phyloP scores from a whole-genome alignment of 2,113 vertebrate species.

The Microcebus murinus region DNA sequence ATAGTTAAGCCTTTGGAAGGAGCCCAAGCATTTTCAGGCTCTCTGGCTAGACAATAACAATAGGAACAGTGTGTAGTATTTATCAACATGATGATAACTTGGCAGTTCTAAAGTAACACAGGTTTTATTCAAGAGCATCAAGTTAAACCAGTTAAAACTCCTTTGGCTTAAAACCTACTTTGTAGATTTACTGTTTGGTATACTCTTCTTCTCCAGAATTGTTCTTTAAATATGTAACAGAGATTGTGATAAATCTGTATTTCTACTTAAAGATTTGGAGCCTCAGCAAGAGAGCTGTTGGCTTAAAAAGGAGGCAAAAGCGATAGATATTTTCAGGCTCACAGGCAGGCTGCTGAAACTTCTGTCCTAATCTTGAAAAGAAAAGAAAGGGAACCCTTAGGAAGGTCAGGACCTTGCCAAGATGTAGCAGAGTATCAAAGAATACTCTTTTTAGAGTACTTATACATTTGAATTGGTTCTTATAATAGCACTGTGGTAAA shows the following conservation, averaged over 20 bases:
- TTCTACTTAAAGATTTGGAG: background rate
- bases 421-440: slow-evolving; percentile 16
- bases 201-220: slow-evolving; percentile 12
- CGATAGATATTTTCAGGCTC: background rate
- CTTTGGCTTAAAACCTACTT: slow-evolving; percentile 46
- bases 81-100: background rate
- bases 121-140: slow-evolving; percentile 46
- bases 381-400: background rate
- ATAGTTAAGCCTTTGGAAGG: slow-evolving; percentile 27
- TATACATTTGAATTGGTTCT: slow-evolving; percentile 45
- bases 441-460: slow-evolving; percentile 56
- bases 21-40: slow-evolving; percentile 16
- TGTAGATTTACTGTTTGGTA: background rate
- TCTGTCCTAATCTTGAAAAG: background rate
- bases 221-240: background rate
- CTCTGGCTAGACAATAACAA: background rate
- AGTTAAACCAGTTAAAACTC: slow-evolving; percentile 42
- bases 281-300: background rate
- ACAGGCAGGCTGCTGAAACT: background rate
- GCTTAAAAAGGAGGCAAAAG: slow-evolving; percentile 4
- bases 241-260: background rate
- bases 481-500: slow-evolving; percentile 46
- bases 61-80: background rate
- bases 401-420: slow-evolving; percentile 18
- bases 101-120: slow-evolving; percentile 19